Base-by-base conservation (phyloP, 92 coral and sea anemone species). In the Nematostella vectensis region DNA sequence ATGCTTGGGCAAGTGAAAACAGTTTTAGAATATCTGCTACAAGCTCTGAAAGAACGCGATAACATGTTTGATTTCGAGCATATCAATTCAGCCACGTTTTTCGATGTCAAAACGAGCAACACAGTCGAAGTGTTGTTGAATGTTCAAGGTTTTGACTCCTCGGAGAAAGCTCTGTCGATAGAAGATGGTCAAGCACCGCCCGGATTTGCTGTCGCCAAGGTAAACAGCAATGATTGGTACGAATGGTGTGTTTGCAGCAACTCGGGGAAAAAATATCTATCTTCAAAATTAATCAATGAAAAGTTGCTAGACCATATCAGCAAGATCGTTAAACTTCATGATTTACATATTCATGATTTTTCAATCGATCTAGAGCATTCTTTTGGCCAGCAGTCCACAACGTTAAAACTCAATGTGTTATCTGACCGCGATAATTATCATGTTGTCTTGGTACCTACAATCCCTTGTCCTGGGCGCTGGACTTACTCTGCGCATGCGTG, bases 131-230 rank as follows among this genome's bases (percentile, higher is more conserved):
- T 79, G 43, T 44, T 71, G 21, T 26, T 82, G 37, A 40, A 44
- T 52, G 48, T 82, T 47, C 59, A 65, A 47, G 50, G 73, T 23
- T 67, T 82, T 25, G 70, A 72, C 21, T 60, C 85, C 27, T 59
- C 36, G 11, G 77, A 77, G 27, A 22, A 54, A n/a, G 72, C 33
- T 15, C 61, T 82, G 27, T 57, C 91, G 1, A 72, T 78, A 20
- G 91, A 82, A 39, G 91, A 82, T 48, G 89, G 91, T 3, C 84
- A 82, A 40, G 51, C 89, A 3, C 77, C 81, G 3, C 47, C 74
- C 0, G 91, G 91, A 0, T 82, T 71, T 64, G 67, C 91, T 11
- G 36, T 82, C 20, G 77, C 61, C 3, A 82, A 65, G 39, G 42
- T 82, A 4, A 55, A 67, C 23, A 67, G 75, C 15, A 64, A 75